These are phyloP conservation scores for Empidonax alnorum DNA, from an alignment of 2,113 vertebrate species.

Conservation along the genomic window DNA sequence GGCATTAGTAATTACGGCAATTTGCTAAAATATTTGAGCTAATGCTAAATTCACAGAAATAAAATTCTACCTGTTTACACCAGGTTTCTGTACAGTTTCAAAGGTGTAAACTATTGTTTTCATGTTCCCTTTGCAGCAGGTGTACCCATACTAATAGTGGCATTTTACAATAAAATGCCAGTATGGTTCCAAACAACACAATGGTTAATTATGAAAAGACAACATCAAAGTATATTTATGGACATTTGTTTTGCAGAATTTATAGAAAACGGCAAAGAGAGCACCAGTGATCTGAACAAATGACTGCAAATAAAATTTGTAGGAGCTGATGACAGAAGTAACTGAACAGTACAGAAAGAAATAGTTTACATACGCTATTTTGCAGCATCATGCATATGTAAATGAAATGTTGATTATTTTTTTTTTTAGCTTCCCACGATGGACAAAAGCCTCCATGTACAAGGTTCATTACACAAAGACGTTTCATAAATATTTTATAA, in stretches of 20 bases:
- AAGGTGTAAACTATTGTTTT: conserved; percentile 73
- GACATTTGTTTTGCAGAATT: conserved; percentile 80
- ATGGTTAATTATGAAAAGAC: conserved; percentile 84
- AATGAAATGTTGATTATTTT: conserved; percentile 90
- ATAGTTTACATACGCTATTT: conserved; percentile 76
- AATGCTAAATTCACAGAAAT: neutral
- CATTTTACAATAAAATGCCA: conserved; percentile 85
- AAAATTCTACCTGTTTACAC: conserved; percentile 73
- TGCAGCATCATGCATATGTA: conserved; percentile 89
- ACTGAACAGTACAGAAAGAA: conserved; percentile 76
- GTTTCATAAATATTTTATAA: conserved; percentile 92
- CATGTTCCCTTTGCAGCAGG: conserved; percentile 76
- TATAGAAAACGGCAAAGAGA: conserved; percentile 71
- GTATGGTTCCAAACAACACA: conserved; percentile 79
- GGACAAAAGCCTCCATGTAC: conserved; percentile 92
- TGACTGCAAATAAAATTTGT: conserved; percentile 73
- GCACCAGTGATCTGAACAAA: conserved; percentile 71
- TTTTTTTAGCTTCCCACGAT: conserved; percentile 86
- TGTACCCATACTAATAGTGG: conserved; percentile 76
- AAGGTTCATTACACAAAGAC: conserved; percentile 87
- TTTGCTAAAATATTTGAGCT: conserved; percentile 41
- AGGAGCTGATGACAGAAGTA: conserved; percentile 75
- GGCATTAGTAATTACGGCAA: neutral
- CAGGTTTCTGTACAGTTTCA: conserved; percentile 54
- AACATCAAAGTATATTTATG: conserved; percentile 77